phyloP scores from a whole-genome alignment of 53 echinoderm and acorn worm genomes.

The Pentamera pediparva region DNA sequence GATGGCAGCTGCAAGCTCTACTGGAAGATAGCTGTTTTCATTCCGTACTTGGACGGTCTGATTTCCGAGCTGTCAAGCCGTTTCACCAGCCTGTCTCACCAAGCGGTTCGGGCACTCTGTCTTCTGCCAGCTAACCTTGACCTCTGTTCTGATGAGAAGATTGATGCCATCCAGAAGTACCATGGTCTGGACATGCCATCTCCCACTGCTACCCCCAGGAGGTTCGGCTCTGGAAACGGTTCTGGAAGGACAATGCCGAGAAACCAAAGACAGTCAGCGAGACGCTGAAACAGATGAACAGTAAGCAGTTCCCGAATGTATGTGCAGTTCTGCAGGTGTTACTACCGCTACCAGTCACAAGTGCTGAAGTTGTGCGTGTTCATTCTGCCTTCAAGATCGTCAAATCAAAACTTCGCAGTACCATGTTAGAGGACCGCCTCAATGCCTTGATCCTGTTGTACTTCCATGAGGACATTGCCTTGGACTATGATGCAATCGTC shows the following conservation, averaged over 20 bases:
- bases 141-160: background rate
- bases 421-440: constrained; percentile 35
- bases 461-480: constrained; percentile 29
- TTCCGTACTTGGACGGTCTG: constrained; percentile 26
- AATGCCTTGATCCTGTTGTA: constrained; percentile 36
- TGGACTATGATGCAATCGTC: constrained; percentile 36
- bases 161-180: background rate
- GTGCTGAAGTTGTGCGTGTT: background rate
- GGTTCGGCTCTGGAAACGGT: background rate
- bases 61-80: background rate
- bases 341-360: background rate
- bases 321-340: background rate
- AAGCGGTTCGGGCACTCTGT: background rate
- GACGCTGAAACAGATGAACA: background rate
- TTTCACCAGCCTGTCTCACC: background rate
- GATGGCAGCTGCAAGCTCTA: background rate
- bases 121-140: background rate
- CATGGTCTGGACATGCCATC: constrained; percentile 15
- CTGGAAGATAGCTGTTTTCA: constrained; percentile 14
- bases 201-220: background rate
- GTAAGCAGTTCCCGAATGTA: background rate
- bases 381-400: constrained; percentile 20
- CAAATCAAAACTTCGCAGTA: constrained; percentile 34
- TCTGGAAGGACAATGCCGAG: background rate
- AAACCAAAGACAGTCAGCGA: background rate